These are phyloP conservation scores for Unio pictorum DNA, from an alignment of 2,888 invertebrate species.

Conservation along the genomic window DNA sequence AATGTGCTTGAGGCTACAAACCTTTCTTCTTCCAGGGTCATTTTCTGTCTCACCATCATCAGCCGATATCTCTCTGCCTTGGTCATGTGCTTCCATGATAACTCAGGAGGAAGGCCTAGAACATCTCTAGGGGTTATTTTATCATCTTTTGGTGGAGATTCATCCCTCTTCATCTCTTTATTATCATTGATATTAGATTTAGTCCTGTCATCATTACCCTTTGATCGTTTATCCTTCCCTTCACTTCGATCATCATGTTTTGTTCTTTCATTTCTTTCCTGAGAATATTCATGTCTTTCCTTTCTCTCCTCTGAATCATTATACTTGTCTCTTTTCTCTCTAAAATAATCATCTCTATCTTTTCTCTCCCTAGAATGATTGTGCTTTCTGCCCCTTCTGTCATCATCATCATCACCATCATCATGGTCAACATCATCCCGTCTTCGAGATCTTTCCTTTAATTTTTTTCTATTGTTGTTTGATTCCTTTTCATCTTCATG, in stretches of 20 bases:
- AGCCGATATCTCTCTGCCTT: slow-evolving; percentile 42
- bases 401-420: slow-evolving; percentile 14
- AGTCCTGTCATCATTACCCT: background rate
- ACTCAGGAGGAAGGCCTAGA: slow-evolving; percentile 37
- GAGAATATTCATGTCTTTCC: slow-evolving; percentile 1
- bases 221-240: slow-evolving; percentile 2
- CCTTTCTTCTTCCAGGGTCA: slow-evolving; percentile 40
- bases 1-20: slow-evolving; percentile 9
- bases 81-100: slow-evolving; percentile 57
- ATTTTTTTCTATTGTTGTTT: slow-evolving; percentile 3
- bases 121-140: slow-evolving; percentile 33
- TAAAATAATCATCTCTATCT: slow-evolving; percentile 4
- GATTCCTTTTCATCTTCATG: slow-evolving; percentile 9
- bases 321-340: slow-evolving; percentile 9
- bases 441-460: slow-evolving; percentile 10
- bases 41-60: slow-evolving; percentile 36
- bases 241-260: slow-evolving; percentile 1
- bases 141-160: slow-evolving; percentile 10
- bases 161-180: slow-evolving; percentile 4
- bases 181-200: slow-evolving; percentile 1
- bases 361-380: slow-evolving; percentile 3
- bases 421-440: slow-evolving; percentile 19
- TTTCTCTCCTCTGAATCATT: slow-evolving; percentile 10
- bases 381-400: slow-evolving; percentile 15
- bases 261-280: slow-evolving; percentile 10